Percentiles rank a stretch among this genome's conserved stretches.
Conservation (phyloP, 2,113 vertebrate genomes). For the Asarcornis scutulata region DNA sequence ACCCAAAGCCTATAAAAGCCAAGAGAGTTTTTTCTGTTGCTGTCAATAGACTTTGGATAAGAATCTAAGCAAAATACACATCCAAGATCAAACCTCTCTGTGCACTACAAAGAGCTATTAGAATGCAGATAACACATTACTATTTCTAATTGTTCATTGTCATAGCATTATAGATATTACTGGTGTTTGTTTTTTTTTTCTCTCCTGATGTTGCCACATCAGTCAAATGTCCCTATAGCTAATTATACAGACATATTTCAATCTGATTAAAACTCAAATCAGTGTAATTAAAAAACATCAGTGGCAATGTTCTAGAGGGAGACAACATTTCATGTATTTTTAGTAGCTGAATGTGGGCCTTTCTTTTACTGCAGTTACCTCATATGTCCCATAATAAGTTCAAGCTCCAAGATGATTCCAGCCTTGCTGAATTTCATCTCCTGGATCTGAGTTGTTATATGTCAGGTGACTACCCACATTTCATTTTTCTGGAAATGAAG, state of each 20-base stretch:
- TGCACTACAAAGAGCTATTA: constrained; percentile 8
- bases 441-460: background rate
- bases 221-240: constrained; percentile 35
- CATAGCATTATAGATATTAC: constrained; percentile 38
- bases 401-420: background rate
- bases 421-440: background rate
- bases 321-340: background rate
- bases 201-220: constrained; percentile 26
- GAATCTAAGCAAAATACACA: background rate
- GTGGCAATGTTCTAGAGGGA: background rate
- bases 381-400: background rate
- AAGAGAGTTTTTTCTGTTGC: background rate
- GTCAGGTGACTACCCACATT: background rate
- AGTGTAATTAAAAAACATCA: constrained; percentile 47
- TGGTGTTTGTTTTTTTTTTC: background rate
- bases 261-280: constrained; percentile 46
- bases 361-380: background rate
- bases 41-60: background rate
- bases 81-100: background rate
- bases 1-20: background rate
- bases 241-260: constrained; percentile 54
- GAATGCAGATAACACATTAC: constrained; percentile 19
- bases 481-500: background rate
- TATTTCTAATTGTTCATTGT: constrained; percentile 61
- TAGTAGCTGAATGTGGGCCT: background rate